Conservation (phyloP, 2,797 vertebrate genomes). For the Crocidura indochinensis region DNA sequence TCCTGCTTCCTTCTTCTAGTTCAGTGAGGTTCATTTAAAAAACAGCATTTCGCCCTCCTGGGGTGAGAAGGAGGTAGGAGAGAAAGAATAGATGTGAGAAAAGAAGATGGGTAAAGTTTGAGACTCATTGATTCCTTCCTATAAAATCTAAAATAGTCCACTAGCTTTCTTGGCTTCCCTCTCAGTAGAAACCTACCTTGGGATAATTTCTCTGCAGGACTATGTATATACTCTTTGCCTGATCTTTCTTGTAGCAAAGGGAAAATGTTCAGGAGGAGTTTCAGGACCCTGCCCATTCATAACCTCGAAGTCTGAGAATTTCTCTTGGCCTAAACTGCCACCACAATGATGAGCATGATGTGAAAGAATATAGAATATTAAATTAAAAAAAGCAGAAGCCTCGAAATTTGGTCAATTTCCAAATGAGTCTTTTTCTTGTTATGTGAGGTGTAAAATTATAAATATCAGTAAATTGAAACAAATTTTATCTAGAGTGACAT, state of each 20-base stretch:
- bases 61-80: neutral
- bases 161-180: neutral
- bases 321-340: slow-evolving; percentile 51
- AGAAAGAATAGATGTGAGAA: neutral
- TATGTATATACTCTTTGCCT: neutral
- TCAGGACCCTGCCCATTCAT: neutral
- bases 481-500: neutral
- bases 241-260: neutral
- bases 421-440: slow-evolving; percentile 40
- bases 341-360: neutral
- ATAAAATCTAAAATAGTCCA: neutral
- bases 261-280: neutral
- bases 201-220: neutral
- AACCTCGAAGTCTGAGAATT: slow-evolving; percentile 45
- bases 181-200: neutral
- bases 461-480: slow-evolving; percentile 58
- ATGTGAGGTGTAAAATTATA: slow-evolving; percentile 47
- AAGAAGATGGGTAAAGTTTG: no score
- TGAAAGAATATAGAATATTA: slow-evolving; percentile 41
- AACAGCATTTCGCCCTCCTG: neutral
- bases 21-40: neutral
- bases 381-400: slow-evolving; percentile 34
- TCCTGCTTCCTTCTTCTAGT: neutral
- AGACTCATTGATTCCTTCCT: neutral
- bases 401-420: neutral